Base-by-base conservation (phyloP, 1,140 invertebrate species). In the Bilobella aurantiaca region DNA sequence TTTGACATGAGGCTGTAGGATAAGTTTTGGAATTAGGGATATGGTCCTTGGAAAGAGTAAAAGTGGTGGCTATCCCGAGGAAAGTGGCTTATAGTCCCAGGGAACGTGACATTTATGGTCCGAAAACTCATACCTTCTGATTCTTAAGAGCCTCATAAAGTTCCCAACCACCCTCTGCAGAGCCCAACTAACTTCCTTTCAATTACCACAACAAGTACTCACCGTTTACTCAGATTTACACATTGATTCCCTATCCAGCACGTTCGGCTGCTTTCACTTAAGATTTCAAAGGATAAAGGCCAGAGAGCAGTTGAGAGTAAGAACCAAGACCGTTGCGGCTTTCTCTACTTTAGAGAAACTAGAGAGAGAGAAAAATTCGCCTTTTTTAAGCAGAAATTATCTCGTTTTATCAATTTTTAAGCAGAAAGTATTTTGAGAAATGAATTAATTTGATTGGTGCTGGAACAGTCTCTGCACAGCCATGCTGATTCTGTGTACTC, bases 81-180 rank as follows among this genome's bases (percentile, higher is more conserved):
- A 42, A 42, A 53, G 49, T 53, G 49, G 49, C 49, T 53, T 53
- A 42, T 53, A 53, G 49, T 53, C 25, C 49, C 49, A 12, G 49
- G 18, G 18, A 53, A 53, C 49, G 49, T 53, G 49, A 53, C 49
- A 53, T 53, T 53, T 53, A 53, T 53, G 49, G 49, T 53, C 49
- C 49, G 49, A 53, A 53, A 53, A 53, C 49, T 53, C 49, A 53
- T 53, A 53, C 49, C 49, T 53, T 53, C 49, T 53, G 49, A 53
- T 53, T 53, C 49, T 53, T n/a, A 53, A 53, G 49, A 53, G 49
- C 49, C 49, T 53, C 49, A 23, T 53, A 53, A 53, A 53, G 34
- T 42, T n/a, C 49, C 23, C 25, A 18, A 18, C 49, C 49, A 18
- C 23, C 49, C 23, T 16, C n/a, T n/a, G n/a, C n/a, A n/a, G n/a